Evolutionary conservation across 1,140 invertebrate species (phyloP).

Genomic region (Globodera rostochiensis): DNA sequence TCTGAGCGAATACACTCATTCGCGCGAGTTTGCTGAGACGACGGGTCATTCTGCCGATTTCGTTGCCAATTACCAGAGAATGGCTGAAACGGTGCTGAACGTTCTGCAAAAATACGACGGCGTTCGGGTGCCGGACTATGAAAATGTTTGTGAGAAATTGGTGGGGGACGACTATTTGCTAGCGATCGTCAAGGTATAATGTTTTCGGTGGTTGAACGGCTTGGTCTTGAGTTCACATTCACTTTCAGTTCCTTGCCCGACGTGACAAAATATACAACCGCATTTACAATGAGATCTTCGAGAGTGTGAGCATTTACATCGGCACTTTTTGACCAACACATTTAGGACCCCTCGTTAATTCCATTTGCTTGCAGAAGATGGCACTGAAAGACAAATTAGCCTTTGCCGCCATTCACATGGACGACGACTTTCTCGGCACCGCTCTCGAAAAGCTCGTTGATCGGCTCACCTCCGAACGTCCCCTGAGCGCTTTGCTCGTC

Average conservation of each 20-base stretch:
- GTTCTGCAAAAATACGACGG: slow-evolving; percentile 38
- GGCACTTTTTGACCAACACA: slow-evolving; percentile 11
- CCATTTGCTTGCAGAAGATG: slow-evolving; percentile 32
- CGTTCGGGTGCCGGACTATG: slow-evolving; percentile 37
- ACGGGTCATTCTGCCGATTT: slow-evolving; percentile 24
- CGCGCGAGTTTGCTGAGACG: slow-evolving; percentile 31
- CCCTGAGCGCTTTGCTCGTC: slow-evolving; percentile 45
- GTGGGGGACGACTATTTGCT: slow-evolving; percentile 32
- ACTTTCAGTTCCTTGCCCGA: slow-evolving; percentile 41
- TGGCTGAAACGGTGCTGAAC: slow-evolving; percentile 32
- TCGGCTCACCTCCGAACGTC: slow-evolving; percentile 9
- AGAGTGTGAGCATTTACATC: slow-evolving; percentile 21
- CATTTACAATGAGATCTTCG: slow-evolving; percentile 51
- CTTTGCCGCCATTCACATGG: slow-evolving; percentile 54
- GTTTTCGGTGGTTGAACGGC: neutral
- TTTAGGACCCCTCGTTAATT: neutral
- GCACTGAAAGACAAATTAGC: slow-evolving; percentile 46
- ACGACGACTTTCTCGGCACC: slow-evolving; percentile 39
- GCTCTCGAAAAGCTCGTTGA: slow-evolving; percentile 36
- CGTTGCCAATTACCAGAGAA: slow-evolving; percentile 23
- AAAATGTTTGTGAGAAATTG: slow-evolving; percentile 31
- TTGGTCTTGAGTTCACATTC: neutral
- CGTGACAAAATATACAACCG: slow-evolving; percentile 45
- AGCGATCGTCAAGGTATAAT: slow-evolving; percentile 33
- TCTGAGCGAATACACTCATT: slow-evolving; percentile 32